Evolutionary conservation across 2,113 vertebrate species (phyloP), one percentile per base, ranked within the genome.

Genomic region (Percina caprodes): DNA sequence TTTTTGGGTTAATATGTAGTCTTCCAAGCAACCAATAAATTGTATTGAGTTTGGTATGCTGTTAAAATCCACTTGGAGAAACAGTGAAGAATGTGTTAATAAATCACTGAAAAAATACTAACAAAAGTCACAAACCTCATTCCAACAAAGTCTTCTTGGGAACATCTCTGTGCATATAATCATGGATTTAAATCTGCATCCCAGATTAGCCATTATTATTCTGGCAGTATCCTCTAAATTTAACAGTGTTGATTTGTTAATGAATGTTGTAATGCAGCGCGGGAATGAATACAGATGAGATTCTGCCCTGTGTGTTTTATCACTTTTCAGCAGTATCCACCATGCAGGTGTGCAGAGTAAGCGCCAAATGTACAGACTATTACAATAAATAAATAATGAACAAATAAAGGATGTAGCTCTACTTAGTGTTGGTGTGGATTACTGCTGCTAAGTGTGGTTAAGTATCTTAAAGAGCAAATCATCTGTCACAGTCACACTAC

Each of bases 261-360:
- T 85, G 71, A 85, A 82, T 26, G 52, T 80, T 84, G 76, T 51
- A 69, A 79, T 69, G 69, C 58, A 73, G 24, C 54, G 19, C 2
- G n/a, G 35, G 39, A n/a, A 45, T 51, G 63, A 79, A 86, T 83
- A 79, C 51, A 46, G 46, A 85, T 75, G 52, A 65, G 61, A 67
- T 16, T 48, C 12, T 26, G 39, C 60, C 60, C 39, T 73, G 9
- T 81, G 51, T 76, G 63, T 80, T 86, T 74, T 54, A 74, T 68
- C 26, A 24, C 60, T 74, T 45, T 45, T 60, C 56, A 74, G 62
- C 46, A 68, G 65, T 51, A 46, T 51, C 12, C 65, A 30, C 10
- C 4, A 1, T 45, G 58, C 72, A 69, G 76, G 48, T 78, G 35
- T 72, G 14, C 52, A 42, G 39, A 65, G 42, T 52, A 13, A 76